phyloP scores from a whole-genome alignment of 2,797 vertebrate species.

The Perodicticus potto region DNA sequence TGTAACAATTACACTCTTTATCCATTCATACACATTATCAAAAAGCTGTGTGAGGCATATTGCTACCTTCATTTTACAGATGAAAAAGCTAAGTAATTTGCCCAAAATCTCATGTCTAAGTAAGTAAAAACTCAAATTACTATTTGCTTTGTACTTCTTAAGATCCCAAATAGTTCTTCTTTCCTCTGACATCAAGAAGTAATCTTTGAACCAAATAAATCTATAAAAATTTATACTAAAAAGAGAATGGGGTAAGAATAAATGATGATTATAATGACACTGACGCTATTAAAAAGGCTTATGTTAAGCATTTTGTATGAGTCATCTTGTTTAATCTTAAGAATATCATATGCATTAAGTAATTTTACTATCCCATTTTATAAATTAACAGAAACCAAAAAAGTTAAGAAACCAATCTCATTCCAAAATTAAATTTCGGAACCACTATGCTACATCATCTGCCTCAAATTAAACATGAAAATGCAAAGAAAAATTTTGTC shows the following conservation, averaged over 20 bases:
- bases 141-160: background rate
- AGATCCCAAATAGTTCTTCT: background rate
- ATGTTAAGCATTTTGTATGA: slow-evolving; percentile 1
- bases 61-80: background rate
- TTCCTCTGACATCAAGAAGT: background rate
- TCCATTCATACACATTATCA: background rate
- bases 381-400: background rate
- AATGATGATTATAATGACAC: background rate
- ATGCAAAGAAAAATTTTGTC: background rate
- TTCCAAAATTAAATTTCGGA: slow-evolving; percentile 36
- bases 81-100: background rate
- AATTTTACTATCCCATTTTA: background rate
- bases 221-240: background rate
- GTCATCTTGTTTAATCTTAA: background rate
- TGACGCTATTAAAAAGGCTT: background rate
- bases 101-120: background rate
- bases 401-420: background rate
- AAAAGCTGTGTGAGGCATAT: background rate
- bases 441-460: background rate
- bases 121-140: background rate
- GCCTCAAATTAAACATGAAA: background rate
- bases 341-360: background rate
- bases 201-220: background rate
- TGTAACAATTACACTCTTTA: background rate
- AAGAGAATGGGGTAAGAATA: background rate